Conservation (phyloP, 2,888 invertebrate genomes). For the Siphlonurus alternatus region DNA sequence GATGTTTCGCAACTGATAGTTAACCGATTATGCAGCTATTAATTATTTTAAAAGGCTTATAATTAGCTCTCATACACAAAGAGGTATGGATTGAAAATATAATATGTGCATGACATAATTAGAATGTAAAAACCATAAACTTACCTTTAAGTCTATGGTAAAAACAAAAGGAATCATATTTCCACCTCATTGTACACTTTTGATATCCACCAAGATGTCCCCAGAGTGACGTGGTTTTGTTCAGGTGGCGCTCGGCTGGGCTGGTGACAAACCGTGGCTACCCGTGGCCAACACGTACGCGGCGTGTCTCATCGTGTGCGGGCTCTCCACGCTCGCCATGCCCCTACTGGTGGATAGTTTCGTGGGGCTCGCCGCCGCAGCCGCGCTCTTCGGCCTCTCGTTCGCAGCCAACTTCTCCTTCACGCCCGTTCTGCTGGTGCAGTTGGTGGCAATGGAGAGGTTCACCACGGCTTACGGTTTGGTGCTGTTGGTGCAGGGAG, state of each 20-base stretch:
- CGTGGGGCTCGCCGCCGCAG: slow-evolving; percentile 38
- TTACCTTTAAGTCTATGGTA: too few relatives aligned
- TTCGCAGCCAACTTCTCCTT: slow-evolving; percentile 86
- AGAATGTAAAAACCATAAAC: background rate
- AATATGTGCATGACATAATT: too few relatives aligned
- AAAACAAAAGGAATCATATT: background rate
- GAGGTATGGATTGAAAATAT: too few relatives aligned
- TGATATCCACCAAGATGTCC: background rate
- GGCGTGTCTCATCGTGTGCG: slow-evolving; percentile 56
- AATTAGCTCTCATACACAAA: too few relatives aligned
- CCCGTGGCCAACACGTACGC: slow-evolving; percentile 68
- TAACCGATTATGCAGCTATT: too few relatives aligned
- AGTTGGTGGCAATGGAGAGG: slow-evolving; percentile 73
- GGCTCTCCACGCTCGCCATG: slow-evolving; percentile 44
- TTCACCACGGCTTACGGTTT: slow-evolving; percentile 87
- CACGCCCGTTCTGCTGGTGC: slow-evolving; percentile 77
- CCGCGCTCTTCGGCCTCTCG: slow-evolving; percentile 74
- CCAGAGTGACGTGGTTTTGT: slow-evolving; percentile 16
- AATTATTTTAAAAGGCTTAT: too few relatives aligned
- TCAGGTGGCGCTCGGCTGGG: slow-evolving; percentile 69
- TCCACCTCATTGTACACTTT: too few relatives aligned
- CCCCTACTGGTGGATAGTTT: slow-evolving; percentile 42
- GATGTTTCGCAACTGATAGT: too few relatives aligned
- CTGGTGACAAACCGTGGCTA: slow-evolving; percentile 66
- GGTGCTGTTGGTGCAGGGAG: slow-evolving; percentile 69